Base-by-base conservation (phyloP, 2,797 vertebrate species). In the Falco novaeseelandiae region DNA sequence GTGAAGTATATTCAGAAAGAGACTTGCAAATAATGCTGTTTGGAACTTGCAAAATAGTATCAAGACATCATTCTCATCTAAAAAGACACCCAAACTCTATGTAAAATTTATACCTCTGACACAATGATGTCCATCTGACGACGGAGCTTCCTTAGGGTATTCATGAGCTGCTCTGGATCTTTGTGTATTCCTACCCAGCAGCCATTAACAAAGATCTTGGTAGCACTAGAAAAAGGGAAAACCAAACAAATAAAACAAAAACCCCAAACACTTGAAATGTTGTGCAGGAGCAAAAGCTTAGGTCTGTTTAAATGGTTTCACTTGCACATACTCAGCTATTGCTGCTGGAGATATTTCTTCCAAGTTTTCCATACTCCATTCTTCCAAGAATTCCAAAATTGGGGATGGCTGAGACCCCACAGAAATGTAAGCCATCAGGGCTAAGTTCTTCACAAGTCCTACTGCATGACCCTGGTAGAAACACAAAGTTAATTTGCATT, bases 151-250 rank as follows among this genome's bases (percentile, higher is more conserved):
- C 99, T 98, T 58, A 99, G 97, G 0, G 99, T 99, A 96, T 99
- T 99, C 99, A 99, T 99, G 94, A 99, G 98, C 77, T 99, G 99
- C 88, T 99, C 99, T 0, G 99, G 99, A 96, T 99, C 99, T 98
- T 99, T 99, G 97, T 99, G 99, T 97, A 99, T 99, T 55, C 99
- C 99, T 22, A 99, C 99, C 99, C 99, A 99, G 97, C 99, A 99
- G 89, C 99, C 99, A 4, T 99, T 99, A 88, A 99, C 99, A 88
- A 99, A 99, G 97, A 99, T 99, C 97, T 99, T 99, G 4, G 99
- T 99, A 86, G 99, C 99, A 94, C 99, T 99, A 92, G 20, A 92
- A 97, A 74, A 9, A 52, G 13, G 16, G 22, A 12, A 49, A 54
- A 55, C 34, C 81, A 90, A 89, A 21, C 16, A 87, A 72, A 78